phyloP scores from a whole-genome alignment of 2,797 vertebrate genomes.

The Momotus momota region DNA sequence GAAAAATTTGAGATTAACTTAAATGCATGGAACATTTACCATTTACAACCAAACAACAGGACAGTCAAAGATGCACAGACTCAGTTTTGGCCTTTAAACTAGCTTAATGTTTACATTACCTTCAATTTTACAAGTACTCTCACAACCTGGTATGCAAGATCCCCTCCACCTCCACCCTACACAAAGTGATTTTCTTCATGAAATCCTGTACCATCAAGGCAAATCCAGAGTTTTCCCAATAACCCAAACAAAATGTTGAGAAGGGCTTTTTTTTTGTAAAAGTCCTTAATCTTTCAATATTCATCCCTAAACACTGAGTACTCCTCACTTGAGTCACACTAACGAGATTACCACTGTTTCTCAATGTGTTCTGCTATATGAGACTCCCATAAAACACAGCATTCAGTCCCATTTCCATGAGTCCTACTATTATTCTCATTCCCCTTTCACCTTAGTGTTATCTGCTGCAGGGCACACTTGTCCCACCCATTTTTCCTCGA shows the following conservation, averaged over 20 bases:
- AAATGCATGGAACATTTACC: not conserved
- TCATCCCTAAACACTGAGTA: not conserved
- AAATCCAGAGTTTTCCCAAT: not conserved
- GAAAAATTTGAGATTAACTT: not conserved
- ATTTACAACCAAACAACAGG: not conserved
- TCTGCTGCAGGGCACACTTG: not conserved
- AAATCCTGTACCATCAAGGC: not conserved
- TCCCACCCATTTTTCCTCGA: constrained; percentile 18
- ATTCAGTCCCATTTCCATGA: not conserved
- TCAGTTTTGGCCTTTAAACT: not conserved
- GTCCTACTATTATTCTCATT: not conserved
- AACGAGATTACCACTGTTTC: not conserved
- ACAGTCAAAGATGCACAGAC: not conserved
- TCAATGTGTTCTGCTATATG: not conserved
- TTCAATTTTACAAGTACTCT: not conserved
- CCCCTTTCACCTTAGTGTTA: constrained; percentile 27
- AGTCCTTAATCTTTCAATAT: not conserved
- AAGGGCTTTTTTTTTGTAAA: not conserved
- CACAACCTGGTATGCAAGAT: not conserved
- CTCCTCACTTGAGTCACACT: not conserved
- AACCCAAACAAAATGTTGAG: not conserved
- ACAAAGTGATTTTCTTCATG: not conserved
- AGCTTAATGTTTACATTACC: not conserved
- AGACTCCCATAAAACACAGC: not conserved
- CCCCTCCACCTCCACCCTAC: not conserved